Evolutionary conservation across 2,797 vertebrate species (phyloP).

Genomic region (Myripristis murdjan): DNA sequence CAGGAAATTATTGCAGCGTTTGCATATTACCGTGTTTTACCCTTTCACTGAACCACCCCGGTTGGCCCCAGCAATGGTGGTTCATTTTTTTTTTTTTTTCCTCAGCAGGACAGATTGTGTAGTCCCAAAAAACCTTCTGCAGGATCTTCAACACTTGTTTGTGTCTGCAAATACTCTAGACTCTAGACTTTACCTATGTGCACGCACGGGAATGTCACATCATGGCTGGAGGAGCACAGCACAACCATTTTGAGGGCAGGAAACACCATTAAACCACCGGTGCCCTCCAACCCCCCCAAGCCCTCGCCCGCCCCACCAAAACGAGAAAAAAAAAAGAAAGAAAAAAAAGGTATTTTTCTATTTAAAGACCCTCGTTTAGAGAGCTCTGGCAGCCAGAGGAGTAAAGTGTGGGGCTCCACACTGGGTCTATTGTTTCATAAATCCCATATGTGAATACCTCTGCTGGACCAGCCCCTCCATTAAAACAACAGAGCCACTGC

Average conservation of each 20-base stretch:
- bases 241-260: conserved; percentile 65
- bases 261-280: conserved; percentile 75
- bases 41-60: conserved; percentile 60
- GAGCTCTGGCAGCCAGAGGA: conserved; percentile 77
- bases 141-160: conserved; percentile 50
- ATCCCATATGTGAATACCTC: conserved; percentile 85
- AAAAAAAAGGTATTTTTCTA: conserved; percentile 75
- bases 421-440: conserved; percentile 84
- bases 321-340: conserved; percentile 20
- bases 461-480: conserved; percentile 71
- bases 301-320: conserved; percentile 37
- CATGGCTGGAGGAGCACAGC: conserved; percentile 15
- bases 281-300: conserved; percentile 37
- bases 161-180: conserved; percentile 41
- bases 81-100: conserved; percentile 39
- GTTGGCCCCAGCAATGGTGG: conserved; percentile 60
- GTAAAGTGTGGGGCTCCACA: conserved; percentile 82
- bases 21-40: conserved; percentile 74
- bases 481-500: conserved; percentile 79
- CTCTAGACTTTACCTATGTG: conserved; percentile 5
- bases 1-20: conserved; percentile 79
- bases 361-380: conserved; percentile 81
- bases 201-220: conserved; percentile 53
- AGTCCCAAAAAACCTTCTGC: conserved; percentile 38
- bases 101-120: conserved; percentile 52